Conservation (phyloP, 1,140 invertebrate species). For the Anoplolepis gracilipes region DNA sequence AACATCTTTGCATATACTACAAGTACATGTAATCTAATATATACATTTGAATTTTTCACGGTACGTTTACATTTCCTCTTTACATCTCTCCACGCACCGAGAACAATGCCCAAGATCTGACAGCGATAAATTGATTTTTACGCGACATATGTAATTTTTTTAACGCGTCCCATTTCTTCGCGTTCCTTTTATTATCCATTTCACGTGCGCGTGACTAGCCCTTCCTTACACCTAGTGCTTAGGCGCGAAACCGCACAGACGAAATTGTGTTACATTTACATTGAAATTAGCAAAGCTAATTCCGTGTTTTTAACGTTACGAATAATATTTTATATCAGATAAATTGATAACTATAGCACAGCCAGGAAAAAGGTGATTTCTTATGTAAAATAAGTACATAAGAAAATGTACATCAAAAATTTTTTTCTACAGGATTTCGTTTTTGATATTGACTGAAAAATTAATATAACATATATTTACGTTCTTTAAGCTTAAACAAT, state of each 20-base stretch:
- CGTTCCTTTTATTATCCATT: conserved; percentile 46
- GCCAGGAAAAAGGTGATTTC: too few relatives aligned
- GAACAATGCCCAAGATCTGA: conserved; percentile 83
- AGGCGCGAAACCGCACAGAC: conserved; percentile 69
- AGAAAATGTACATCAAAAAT: too few relatives aligned
- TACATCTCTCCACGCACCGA: conserved; percentile 56
- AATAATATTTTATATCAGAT: background rate
- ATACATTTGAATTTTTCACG: conserved; percentile 71
- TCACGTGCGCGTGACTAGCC: conserved; percentile 30
- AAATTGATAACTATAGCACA: too few relatives aligned
- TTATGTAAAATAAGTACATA: too few relatives aligned
- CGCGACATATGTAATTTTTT: conserved; percentile 76
- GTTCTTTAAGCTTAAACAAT: too few relatives aligned
- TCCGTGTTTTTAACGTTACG: conserved; percentile 41
- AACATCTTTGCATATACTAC: conserved; percentile 41
- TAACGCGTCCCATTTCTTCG: conserved; percentile 1
- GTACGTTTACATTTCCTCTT: conserved; percentile 65
- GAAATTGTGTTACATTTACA: conserved; percentile 84
- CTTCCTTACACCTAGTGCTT: conserved; percentile 15
- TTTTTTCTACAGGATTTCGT: too few relatives aligned
- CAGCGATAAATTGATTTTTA: conserved; percentile 85
- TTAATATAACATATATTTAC: too few relatives aligned
- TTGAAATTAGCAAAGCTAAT: conserved; percentile 85
- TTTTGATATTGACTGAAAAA: too few relatives aligned
- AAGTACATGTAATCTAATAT: conserved; percentile 35